phyloP scores from a whole-genome alignment of 2,888 invertebrate species.

The Lasioglossum calceatum region DNA sequence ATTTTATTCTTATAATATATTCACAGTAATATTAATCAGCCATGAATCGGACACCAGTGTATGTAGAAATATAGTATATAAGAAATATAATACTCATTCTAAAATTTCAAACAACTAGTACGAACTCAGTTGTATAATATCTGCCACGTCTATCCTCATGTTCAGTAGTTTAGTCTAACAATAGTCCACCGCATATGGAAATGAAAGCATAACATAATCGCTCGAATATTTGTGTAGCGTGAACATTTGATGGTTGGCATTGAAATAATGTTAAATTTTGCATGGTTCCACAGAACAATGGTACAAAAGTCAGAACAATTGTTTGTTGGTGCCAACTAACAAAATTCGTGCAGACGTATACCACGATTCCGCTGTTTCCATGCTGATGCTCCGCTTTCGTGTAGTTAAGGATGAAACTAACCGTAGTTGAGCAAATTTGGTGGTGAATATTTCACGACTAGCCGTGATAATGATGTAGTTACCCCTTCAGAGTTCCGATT shows the following conservation, averaged over 20 bases:
- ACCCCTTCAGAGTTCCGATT: not conserved
- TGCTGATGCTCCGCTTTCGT: not conserved
- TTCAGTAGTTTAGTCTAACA: not conserved
- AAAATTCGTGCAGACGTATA: not conserved
- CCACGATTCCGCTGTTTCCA: not conserved
- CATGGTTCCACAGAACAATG: not conserved
- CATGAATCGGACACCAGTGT: too few species aligned
- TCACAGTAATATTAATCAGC: too few species aligned
- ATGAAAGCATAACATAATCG: not conserved
- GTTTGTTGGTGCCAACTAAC: not conserved
- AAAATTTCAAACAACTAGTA: too few species aligned
- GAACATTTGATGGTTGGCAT: not conserved
- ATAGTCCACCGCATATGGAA: not conserved
- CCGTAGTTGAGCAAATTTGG: not conserved
- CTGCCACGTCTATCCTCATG: too few species aligned
- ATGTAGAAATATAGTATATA: too few species aligned
- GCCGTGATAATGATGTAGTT: not conserved
- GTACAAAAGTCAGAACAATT: not conserved
- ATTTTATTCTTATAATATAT: not conserved
- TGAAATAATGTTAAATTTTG: not conserved
- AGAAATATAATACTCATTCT: too few species aligned
- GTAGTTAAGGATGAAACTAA: not conserved
- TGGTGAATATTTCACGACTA: not conserved
- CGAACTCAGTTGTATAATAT: too few species aligned
- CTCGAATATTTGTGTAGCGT: not conserved